Evolutionary conservation across 2,888 invertebrate genomes (phyloP), one percentile per base, ranked within the genome.

Genomic region (Chymomyza fuscimana): DNA sequence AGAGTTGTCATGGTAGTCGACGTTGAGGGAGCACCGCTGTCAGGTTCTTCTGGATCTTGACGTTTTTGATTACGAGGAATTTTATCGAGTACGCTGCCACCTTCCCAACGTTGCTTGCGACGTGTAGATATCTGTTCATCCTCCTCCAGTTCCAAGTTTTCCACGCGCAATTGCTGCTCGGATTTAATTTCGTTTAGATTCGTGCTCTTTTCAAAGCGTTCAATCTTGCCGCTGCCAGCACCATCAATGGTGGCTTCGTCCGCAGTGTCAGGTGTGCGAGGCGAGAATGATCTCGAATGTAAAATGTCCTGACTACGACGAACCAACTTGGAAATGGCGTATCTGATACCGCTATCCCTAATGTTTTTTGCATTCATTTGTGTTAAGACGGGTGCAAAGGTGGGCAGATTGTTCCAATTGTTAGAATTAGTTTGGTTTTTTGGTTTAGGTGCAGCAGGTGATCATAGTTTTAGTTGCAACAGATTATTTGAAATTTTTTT

Each of bases 1-100:
- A 86, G 70, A 1, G 84, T 82, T 50, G 87, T 82, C 81, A 82
- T 85, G 65, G 81, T 81, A 10, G 85, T 83, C 29, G 87, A 79
- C 12, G 82, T 73, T 4, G 87, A 82, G 16, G 80, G 62, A n/a
- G 51, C 61, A 5, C 19, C 22, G 10, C 25, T 25, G 0, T 15
- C 29, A 10, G 7, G 36, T 36, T 60, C 19, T 70, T 67, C 7
- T 46, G 15, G 5, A 71, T 70, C 40, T 73, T 65, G 9, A 76
- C 67, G 16, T 64, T 54, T 54, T 73, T 52, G 19, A 12, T 16
- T 51, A 10, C 51, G 51, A n/a, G n/a, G n/a, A 51, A n/a, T 10
- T 9, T 51, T 51, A 0, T n/a, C 52, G 15, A 15, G 9, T 9
- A 22, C 22, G 19, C 46, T 2, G 0, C 68, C 76, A 2, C 63